Evolutionary conservation across 1,140 invertebrate genomes (phyloP).

Genomic region (Pinna nobilis): DNA sequence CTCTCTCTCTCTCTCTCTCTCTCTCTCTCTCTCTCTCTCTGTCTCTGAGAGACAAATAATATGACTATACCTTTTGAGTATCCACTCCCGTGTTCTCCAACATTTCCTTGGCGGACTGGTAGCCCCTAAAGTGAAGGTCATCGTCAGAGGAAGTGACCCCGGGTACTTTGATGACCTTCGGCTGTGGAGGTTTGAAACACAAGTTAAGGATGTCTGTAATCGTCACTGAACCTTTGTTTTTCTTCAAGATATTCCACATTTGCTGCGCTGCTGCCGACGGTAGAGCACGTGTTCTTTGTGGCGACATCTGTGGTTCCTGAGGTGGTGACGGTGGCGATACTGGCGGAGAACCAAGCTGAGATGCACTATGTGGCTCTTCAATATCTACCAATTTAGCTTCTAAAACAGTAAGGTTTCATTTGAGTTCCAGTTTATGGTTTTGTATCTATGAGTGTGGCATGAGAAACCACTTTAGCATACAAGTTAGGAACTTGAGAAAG

Average conservation of each 20-base stretch:
- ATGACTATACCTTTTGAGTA: conserved; percentile 65
- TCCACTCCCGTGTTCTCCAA: conserved; percentile 69
- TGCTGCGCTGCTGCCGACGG: conserved; percentile 59
- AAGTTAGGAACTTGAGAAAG: too few species aligned
- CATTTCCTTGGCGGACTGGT: conserved; percentile 60
- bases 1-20: too few species aligned
- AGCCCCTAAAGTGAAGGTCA: conserved; percentile 65
- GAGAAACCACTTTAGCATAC: too few species aligned
- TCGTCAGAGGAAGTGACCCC: conserved; percentile 53
- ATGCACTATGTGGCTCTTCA: conserved; percentile 49
- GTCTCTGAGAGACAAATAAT: not conserved
- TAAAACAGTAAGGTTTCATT: conserved; percentile 16
- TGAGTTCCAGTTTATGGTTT: too few species aligned
- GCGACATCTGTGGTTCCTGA: conserved; percentile 29
- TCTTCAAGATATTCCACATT: conserved; percentile 64
- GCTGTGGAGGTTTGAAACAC: conserved; percentile 60
- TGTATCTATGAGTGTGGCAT: too few species aligned
- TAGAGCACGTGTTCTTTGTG: conserved; percentile 13
- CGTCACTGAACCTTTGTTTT: conserved; percentile 66
- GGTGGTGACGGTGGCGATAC: conserved; percentile 33
- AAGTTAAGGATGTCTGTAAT: conserved; percentile 65
- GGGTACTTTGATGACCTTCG: conserved; percentile 62
- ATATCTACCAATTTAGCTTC: conserved; percentile 64
- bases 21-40: not conserved
- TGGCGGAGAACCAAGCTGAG: conserved; percentile 27